Percentiles rank a stretch among this genome's conserved stretches.
These are phyloP conservation scores for Protodeltote pygarga DNA, from an alignment of 2,888 invertebrate genomes.

Conservation along the genomic window DNA sequence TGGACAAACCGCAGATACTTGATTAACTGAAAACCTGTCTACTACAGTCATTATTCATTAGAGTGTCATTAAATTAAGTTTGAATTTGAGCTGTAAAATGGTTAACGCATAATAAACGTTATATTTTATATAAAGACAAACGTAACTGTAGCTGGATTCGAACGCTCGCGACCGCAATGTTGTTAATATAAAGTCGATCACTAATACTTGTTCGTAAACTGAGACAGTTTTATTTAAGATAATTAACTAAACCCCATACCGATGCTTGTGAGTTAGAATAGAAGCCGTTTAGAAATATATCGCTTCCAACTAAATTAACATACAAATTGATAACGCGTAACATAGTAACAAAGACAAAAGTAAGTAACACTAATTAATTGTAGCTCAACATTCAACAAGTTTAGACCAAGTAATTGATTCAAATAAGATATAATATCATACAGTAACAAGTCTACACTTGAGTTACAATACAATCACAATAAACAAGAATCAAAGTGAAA, in stretches of 20 bases:
- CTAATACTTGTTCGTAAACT: slow-evolving; percentile 3
- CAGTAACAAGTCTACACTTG: neutral
- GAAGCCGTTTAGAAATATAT: neutral
- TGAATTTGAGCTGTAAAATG: slow-evolving; percentile 16
- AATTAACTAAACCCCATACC: slow-evolving; percentile 5
- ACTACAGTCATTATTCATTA: slow-evolving; percentile 21
- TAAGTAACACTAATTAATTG: too few relatives aligned
- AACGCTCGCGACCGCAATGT: neutral
- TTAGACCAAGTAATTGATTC: neutral
- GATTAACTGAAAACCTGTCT: slow-evolving; percentile 29
- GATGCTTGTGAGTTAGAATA: neutral
- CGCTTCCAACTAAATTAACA: neutral
- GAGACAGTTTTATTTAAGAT: slow-evolving; percentile 5
- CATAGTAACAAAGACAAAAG: neutral
- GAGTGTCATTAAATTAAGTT: slow-evolving; percentile 26
- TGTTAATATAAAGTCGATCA: too few relatives aligned
- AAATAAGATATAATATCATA: neutral
- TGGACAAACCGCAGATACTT: slow-evolving; percentile 17
- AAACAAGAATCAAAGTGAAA: neutral
- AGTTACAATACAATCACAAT: neutral
- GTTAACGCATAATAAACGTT: slow-evolving; percentile 1
- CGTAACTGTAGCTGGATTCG: neutral
- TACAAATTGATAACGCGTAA: slow-evolving; percentile 6
- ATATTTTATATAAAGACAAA: slow-evolving; percentile 7
- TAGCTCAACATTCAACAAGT: too few relatives aligned